These are phyloP conservation scores for Eurystomus gularis DNA, from an alignment of 2,113 vertebrate genomes.

Conservation along the genomic window DNA sequence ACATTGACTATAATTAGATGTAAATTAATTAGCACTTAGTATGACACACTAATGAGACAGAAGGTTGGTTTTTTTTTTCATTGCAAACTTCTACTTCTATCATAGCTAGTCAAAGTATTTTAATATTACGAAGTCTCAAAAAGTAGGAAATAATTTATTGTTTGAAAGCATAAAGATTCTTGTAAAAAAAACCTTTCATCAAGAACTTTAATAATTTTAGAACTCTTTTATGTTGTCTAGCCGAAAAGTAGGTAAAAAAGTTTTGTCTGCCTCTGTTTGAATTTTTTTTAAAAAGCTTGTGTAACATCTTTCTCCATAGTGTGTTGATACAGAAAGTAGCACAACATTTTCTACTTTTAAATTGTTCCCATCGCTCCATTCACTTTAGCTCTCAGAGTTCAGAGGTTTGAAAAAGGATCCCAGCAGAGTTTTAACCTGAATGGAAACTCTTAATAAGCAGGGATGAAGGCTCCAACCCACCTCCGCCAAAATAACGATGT, in stretches of 20 bases:
- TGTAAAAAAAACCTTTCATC: slow-evolving; percentile 63
- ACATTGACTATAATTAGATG: slow-evolving; percentile 56
- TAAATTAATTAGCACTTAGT: slow-evolving; percentile 61
- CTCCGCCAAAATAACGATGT: background rate
- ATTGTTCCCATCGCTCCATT: background rate
- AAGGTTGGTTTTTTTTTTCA: slow-evolving; percentile 38
- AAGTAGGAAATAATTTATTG: slow-evolving; percentile 76
- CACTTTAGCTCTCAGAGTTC: slow-evolving; percentile 3
- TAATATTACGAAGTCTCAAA: slow-evolving; percentile 71
- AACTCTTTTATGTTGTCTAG: slow-evolving; percentile 32
- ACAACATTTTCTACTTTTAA: slow-evolving; percentile 32
- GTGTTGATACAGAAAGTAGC: slow-evolving; percentile 49
- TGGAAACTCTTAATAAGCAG: slow-evolving; percentile 45
- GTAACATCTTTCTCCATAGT: slow-evolving; percentile 1
- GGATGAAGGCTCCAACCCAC: slow-evolving; percentile 30
- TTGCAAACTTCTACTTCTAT: slow-evolving; percentile 69
- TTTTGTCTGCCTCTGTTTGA: slow-evolving; percentile 33
- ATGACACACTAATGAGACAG: slow-evolving; percentile 65
- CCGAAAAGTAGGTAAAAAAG: slow-evolving; percentile 67
- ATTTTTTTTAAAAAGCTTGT: slow-evolving; percentile 44
- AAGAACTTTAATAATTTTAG: slow-evolving; percentile 52
- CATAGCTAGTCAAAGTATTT: slow-evolving; percentile 65
- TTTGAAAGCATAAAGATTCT: slow-evolving; percentile 77
- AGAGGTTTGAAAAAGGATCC: slow-evolving; percentile 53
- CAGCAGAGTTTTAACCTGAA: slow-evolving; percentile 58